Percentiles rank a stretch among this genome's conserved stretches.
Evolutionary conservation across 2,888 invertebrate species (phyloP).

Genomic region (Himalopsyche kuldschensis): DNA sequence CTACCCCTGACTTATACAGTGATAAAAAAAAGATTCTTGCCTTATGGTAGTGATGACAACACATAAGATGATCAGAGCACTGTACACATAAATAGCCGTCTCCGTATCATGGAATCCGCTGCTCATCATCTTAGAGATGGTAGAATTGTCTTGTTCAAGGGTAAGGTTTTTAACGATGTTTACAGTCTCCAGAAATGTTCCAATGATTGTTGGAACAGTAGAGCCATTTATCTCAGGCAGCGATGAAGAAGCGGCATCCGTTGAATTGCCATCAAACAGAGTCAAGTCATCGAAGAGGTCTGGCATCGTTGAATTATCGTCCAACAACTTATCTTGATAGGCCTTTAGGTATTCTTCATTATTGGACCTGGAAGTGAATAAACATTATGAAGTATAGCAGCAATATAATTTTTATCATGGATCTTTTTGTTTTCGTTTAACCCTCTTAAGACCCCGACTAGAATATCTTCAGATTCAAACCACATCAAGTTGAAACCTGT

Average conservation of each 20-base stretch:
- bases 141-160: background rate
- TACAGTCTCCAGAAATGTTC: slow-evolving; percentile 47
- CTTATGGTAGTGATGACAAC: slow-evolving; percentile 63
- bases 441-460: too few species aligned
- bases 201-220: slow-evolving; percentile 45
- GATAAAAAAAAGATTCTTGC: slow-evolving; percentile 42
- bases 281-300: background rate
- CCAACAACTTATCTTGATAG: background rate
- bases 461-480: too few species aligned
- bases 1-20: too few species aligned
- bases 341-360: slow-evolving; percentile 23
- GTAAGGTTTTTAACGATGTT: slow-evolving; percentile 46
- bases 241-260: background rate
- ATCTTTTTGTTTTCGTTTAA: too few species aligned
- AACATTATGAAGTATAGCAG: too few species aligned
- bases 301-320: background rate
- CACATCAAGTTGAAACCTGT: too few species aligned
- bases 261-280: background rate
- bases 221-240: background rate
- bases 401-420: background rate
- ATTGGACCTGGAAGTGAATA: slow-evolving; percentile 28
- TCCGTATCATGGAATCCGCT: slow-evolving; percentile 35
- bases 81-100: slow-evolving; percentile 61
- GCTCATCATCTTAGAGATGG: slow-evolving; percentile 20
- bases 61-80: slow-evolving; percentile 59